Evolutionary conservation across 2,113 vertebrate species (phyloP).

Genomic region (Ctenomys sociabilis): DNA sequence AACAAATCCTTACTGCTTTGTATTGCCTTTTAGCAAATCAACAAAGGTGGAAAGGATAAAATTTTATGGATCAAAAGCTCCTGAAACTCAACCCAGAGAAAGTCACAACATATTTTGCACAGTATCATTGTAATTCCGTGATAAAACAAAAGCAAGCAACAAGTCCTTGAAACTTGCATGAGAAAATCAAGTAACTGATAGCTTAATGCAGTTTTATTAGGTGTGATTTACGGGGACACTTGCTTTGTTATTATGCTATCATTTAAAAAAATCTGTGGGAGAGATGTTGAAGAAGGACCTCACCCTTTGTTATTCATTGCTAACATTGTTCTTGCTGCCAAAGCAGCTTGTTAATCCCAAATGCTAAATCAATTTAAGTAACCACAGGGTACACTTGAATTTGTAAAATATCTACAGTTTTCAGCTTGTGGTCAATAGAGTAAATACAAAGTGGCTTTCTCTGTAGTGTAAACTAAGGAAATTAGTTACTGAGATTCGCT

Average conservation of each 20-base stretch:
- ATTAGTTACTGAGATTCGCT: slow-evolving; percentile 77
- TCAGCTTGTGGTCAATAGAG: slow-evolving; percentile 63
- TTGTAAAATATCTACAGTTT: slow-evolving; percentile 23
- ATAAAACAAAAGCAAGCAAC: neutral
- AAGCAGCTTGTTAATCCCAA: neutral
- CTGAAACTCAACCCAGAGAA: neutral
- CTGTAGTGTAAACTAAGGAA: slow-evolving; percentile 71
- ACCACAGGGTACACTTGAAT: neutral
- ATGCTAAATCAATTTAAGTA: neutral
- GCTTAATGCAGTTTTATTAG: neutral
- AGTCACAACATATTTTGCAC: neutral
- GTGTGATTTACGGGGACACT: neutral
- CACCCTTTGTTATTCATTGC: no score
- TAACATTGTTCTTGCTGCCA: no score
- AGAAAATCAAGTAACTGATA: neutral
- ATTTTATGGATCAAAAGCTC: neutral
- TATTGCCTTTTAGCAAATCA: neutral
- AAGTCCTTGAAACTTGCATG: neutral
- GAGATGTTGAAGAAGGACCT: neutral
- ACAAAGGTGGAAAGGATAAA: neutral
- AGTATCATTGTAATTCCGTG: neutral
- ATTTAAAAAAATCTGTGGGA: neutral
- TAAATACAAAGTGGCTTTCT: slow-evolving; percentile 61
- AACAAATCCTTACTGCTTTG: fast-evolving
- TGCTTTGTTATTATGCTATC: neutral